phyloP scores from a whole-genome alignment of 2,113 vertebrate genomes.

The Arizona elegans region DNA sequence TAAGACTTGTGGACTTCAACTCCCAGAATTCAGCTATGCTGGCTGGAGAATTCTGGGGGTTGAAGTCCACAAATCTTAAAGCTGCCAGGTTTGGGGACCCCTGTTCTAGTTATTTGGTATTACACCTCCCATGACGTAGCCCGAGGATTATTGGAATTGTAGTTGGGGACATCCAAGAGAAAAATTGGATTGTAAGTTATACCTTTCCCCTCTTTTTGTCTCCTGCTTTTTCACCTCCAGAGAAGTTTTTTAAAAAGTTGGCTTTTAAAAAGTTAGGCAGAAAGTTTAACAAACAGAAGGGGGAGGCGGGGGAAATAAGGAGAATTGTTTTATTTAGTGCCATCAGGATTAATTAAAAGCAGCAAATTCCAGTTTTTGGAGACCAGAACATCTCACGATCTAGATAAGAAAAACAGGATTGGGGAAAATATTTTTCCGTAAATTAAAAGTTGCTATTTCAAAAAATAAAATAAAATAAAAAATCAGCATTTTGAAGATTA shows the following conservation, averaged over 20 bases:
- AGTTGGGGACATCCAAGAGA: neutral
- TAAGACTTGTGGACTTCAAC: too few relatives aligned
- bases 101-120: neutral
- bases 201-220: neutral
- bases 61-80: too few relatives aligned
- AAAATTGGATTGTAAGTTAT: neutral
- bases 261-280: neutral
- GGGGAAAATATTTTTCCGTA: neutral
- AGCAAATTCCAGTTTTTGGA: neutral
- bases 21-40: too few relatives aligned
- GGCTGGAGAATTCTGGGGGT: too few relatives aligned
- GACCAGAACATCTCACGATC: neutral
- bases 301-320: fast-evolving
- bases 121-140: neutral
- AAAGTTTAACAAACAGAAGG: neutral
- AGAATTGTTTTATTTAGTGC: neutral
- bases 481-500: neutral
- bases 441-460: neutral
- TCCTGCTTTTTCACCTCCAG: neutral
- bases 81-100: too few relatives aligned
- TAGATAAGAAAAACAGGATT: neutral
- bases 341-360: neutral
- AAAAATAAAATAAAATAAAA: neutral
- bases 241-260: neutral
- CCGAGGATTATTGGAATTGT: neutral